A percentile compares a stretch with the other conserved stretches of the same genome.
These are phyloP conservation scores for Wiebesia pumilae DNA, from an alignment of 1,140 invertebrate species.

Conservation along the genomic window DNA sequence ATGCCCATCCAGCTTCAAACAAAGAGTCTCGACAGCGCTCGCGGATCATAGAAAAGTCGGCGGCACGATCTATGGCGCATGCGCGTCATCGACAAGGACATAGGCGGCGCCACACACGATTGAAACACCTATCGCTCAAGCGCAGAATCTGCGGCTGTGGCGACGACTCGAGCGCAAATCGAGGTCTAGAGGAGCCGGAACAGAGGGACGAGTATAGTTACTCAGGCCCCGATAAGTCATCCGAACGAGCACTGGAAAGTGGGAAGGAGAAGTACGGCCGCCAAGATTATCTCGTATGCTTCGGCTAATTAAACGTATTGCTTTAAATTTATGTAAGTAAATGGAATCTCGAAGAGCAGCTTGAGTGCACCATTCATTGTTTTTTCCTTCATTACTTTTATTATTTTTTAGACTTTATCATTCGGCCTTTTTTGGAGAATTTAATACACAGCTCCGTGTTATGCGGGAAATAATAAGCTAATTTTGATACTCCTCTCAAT, in stretches of 20 bases:
- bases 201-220: background rate
- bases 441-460: background rate
- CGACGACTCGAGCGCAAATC: background rate
- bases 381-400: background rate
- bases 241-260: background rate
- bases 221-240: background rate
- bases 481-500: background rate
- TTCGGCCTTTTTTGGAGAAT: conserved; percentile 13
- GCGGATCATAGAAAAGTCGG: too few relatives aligned
- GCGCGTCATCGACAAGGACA: background rate
- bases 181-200: background rate
- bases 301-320: conserved; percentile 40
- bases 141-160: conserved; percentile 6
- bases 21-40: background rate
- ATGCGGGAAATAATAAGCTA: background rate
- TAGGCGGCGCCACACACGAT: background rate
- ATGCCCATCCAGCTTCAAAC: background rate
- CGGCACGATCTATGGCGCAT: too few relatives aligned
- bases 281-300: conserved; percentile 17
- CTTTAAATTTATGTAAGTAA: conserved; percentile 43
- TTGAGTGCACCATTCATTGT: background rate
- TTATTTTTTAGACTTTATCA: background rate
- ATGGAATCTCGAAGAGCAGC: conserved; percentile 11
- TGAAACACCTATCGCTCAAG: conserved; percentile 8
- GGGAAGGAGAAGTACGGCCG: background rate